Base-by-base conservation (phyloP, 2,888 invertebrate species). In the Ennomos fuscantarius region DNA sequence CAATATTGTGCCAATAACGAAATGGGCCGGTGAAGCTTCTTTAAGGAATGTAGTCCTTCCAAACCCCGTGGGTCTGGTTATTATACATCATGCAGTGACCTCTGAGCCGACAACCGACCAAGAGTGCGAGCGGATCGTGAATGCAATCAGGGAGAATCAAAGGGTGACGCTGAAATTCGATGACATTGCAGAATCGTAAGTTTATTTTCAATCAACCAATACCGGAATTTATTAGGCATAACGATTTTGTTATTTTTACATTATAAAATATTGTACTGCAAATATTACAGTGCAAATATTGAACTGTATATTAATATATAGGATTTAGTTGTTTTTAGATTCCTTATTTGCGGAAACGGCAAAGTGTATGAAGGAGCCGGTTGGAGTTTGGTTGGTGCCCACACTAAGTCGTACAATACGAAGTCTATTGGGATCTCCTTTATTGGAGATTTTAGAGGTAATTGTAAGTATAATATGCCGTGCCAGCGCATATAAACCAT, bases 101-200 rank as follows among this genome's bases (percentile, higher is more conserved):
- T 71, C 81, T 0, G 80, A 83, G 11, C 95, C 94, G 58, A 32
- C 54, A 0, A 83, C 80, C 0, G 83, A 86, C 48, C 72, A 70
- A 0, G 69, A 79, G 0, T 95, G 95, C 63, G 78, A 84, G 3
- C 61, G 65, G 6, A 63, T 79, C 0, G 70, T 91, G 5, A 82
- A 76, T 31, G 82, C 76, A 24, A 93, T 94, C 36, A 93, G 94
- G 61, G 75, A 81, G 47, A 89, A 89, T 63, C 94, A 94, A 13
- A 92, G 92, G 75, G 81, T 92, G 45, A 69, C 70, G 1, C 62
- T 87, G 13, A 81, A 87, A 10, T 94, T 92, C 73, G 77, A 81
- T 41, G 94, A 95, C 69, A 93, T 95, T 52, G 94, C 92, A 32
- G 93, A 90, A 69, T 94, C 94, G 94, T 94, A 81, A 59, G 66